Evolutionary conservation across 2,888 invertebrate species (phyloP).

Genomic region (Boloria euphrosyne): DNA sequence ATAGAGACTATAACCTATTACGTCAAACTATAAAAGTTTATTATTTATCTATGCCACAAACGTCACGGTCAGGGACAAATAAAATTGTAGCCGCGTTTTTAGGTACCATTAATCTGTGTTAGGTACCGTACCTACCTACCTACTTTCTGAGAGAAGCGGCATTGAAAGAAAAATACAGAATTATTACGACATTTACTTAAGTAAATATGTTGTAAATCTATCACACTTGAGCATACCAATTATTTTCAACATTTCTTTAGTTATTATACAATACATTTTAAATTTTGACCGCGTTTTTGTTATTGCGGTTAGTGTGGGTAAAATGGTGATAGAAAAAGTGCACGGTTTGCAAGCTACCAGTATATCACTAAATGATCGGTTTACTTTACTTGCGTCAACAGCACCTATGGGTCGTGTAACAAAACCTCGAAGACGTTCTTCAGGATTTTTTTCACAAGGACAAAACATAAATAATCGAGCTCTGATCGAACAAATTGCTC

Average conservation of each 20-base stretch:
- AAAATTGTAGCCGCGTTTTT: slow-evolving; percentile 20
- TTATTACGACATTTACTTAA: neutral
- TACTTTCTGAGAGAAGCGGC: slow-evolving; percentile 1
- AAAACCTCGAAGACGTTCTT: slow-evolving; percentile 42
- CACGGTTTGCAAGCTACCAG: slow-evolving; percentile 74
- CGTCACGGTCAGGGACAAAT: slow-evolving; percentile 2
- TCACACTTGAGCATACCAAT: neutral
- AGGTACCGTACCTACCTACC: too few relatives aligned
- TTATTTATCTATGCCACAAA: too few relatives aligned
- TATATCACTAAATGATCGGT: slow-evolving; percentile 62
- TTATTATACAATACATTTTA: neutral
- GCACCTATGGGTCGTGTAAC: slow-evolving; percentile 46
- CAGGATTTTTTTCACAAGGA: slow-evolving; percentile 30
- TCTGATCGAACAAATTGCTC: slow-evolving; percentile 57
- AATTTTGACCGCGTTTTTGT: neutral
- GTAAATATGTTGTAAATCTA: neutral
- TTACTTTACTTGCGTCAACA: slow-evolving; percentile 56
- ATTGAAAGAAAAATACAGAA: neutral
- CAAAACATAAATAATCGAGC: slow-evolving; percentile 48
- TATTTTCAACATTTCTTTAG: too few relatives aligned
- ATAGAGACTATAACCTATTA: neutral
- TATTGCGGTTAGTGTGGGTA: slow-evolving; percentile 27
- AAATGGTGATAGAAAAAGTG: slow-evolving; percentile 68
- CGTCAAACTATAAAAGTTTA: too few relatives aligned
- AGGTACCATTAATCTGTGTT: too few relatives aligned